Evolutionary conservation across 2,888 invertebrate species (phyloP), one percentile per base, ranked within the genome.

Genomic region (Clivina fossor): DNA sequence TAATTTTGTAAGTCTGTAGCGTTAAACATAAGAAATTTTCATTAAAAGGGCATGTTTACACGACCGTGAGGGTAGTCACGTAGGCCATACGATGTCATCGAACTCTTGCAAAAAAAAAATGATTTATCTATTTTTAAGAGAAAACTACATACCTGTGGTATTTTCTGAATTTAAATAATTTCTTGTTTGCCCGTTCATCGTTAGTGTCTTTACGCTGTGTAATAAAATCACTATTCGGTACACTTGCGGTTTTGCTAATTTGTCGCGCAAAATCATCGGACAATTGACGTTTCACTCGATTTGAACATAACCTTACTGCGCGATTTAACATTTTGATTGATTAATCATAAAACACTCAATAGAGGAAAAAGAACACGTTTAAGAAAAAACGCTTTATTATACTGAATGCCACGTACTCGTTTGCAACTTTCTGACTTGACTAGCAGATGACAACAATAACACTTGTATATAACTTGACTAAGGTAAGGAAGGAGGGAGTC

Each of bases 241-340:
- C 78, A 66, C 79, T 80, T 13, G 80, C 78, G 0, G 81, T 82
- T 71, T 81, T 82, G 71, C 80, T 81, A 62, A 82, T 82, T 58
- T 77, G 62, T 37, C 73, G 62, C 5, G 51, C 24, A n/a, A 66
- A 43, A 33, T 67, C 65, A 35, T 63, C 65, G 19, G 66, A 32
- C 4, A 70, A 35, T 60, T 71, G 71, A 51, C 69, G 66, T 58
- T 66, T 66, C 26, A 67, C 63, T 11, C 66, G 65, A 53, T 66
- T 66, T 20, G 64, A 46, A 48, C 61, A 62, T 49, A 63, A 49
- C 60, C 63, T 64, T n/a, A 60, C 47, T 46, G 61, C 59, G 33
- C 57, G 59, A 33, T 60, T 50, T 40, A 64, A 64, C 63, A 61
- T 64, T 53, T 19, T 60, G 30, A 53, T 16, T 38, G 11, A 32